phyloP scores from a whole-genome alignment of 2,113 vertebrate genomes.

The Prolemur simus region DNA sequence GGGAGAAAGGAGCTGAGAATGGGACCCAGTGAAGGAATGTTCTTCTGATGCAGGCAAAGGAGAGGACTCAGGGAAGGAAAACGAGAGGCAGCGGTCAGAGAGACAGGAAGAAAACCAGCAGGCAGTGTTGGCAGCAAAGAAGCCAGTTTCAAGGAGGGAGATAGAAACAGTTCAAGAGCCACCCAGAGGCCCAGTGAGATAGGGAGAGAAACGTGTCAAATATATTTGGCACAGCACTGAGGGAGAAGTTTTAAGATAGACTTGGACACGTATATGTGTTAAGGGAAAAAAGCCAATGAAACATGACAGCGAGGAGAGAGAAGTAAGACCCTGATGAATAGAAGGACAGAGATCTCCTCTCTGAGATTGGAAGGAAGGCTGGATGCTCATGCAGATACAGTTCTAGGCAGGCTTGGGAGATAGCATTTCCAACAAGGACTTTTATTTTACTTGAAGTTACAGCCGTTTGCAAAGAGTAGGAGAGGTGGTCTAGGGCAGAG shows the following conservation, averaged over 20 bases:
- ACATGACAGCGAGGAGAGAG: not conserved
- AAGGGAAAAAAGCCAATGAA: not conserved
- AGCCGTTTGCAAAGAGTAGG: not conserved
- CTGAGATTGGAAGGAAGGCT: not conserved
- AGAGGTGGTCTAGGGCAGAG: not conserved
- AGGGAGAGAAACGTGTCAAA: not conserved
- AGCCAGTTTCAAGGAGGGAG: not conserved
- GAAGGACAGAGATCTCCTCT: not conserved
- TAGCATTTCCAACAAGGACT: not conserved
- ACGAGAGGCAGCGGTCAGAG: not conserved
- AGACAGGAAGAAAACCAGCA: not conserved
- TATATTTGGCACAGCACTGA: not conserved
- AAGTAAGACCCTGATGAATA: not conserved
- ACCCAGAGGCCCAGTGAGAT: not conserved
- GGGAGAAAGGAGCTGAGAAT: not conserved
- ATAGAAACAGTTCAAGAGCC: not conserved
- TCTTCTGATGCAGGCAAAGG: not conserved
- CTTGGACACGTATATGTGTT: not conserved
- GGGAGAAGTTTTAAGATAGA: not conserved
- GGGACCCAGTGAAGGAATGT: not conserved
- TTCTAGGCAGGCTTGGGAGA: not conserved
- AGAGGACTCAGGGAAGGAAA: not conserved
- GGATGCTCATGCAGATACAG: fast-evolving
- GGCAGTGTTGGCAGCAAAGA: not conserved
- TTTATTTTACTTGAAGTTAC: not conserved